Evolutionary conservation across 2,797 vertebrate genomes (phyloP), one percentile per base, ranked within the genome.

Genomic region (Coranthus polyacanthus): DNA sequence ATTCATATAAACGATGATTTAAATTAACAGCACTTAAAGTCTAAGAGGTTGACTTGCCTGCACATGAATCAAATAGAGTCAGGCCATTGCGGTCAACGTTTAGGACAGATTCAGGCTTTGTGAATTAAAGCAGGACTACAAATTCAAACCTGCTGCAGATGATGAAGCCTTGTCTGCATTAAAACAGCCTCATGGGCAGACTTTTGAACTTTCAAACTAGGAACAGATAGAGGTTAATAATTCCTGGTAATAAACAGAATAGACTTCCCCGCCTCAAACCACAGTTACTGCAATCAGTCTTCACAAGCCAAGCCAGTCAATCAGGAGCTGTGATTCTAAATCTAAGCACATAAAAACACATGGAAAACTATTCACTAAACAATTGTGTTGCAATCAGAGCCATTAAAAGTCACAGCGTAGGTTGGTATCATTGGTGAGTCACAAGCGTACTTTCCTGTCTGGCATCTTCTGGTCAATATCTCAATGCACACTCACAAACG

Each of bases 141-240:
- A 83, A 90, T 82, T 69, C 56, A 81, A 88, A 81, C 77, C 85
- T 82, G 68, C 82, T 85, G 80, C 45, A 54, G 66, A 78, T 37
- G 17, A 12, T 47, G 26, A 73, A 72, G 50, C 60, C 51, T 49
- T 68, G 45, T 36, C 68, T 78, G 49, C 49, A 55, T 78, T 78
- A 52, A 61, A 66, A 44, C 56, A 63, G 61, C 75, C 65, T 83
- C 47, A 24, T 75, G 50, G 78, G 56, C 65, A 79, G 74, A 81
- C 74, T 56, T 84, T 84, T 81, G 60, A 87, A 84, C 77, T 78
- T 65, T 37, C 70, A 80, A 90, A 86, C 72, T 71, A 84, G 65
- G 53, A 87, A 85, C 71, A 87, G 78, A 78, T 75, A 86, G 75
- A 86, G 41, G 72, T 88, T 84, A 81, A 88, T 87, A 78, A 77